phyloP scores from a whole-genome alignment of 2,797 vertebrate genomes.

The Australoheros facetus region DNA sequence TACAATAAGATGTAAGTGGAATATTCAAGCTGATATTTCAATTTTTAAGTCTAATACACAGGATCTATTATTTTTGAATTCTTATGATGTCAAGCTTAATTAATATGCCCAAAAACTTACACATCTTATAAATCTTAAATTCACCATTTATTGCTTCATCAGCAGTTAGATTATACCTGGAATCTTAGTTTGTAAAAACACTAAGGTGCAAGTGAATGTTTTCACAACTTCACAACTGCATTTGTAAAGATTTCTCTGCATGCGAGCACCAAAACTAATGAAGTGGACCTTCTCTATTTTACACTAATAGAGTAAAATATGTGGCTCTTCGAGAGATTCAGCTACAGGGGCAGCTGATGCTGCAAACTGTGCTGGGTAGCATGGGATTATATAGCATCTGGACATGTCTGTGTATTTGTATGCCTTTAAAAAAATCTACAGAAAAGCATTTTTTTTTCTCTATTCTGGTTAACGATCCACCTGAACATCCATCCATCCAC shows the following conservation, averaged over 20 bases:
- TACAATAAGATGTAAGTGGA: background rate
- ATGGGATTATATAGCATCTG: slow-evolving; percentile 50
- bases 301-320: background rate
- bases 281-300: background rate
- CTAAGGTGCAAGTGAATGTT: background rate
- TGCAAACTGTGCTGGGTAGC: slow-evolving; percentile 45
- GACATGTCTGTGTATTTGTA: slow-evolving; percentile 39
- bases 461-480: background rate
- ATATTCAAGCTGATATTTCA: background rate
- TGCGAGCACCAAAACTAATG: background rate
- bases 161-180: background rate
- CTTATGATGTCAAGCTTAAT: background rate
- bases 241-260: background rate
- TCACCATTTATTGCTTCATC: background rate
- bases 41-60: background rate
- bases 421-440: slow-evolving; percentile 34
- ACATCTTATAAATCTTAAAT: background rate
- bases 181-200: background rate
- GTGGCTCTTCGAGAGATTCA: slow-evolving; percentile 23
- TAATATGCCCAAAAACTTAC: background rate
- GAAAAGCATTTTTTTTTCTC: background rate
- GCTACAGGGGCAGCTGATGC: slow-evolving; percentile 40
- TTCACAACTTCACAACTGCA: background rate
- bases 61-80: background rate
- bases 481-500: background rate